These are phyloP conservation scores for Anoura caudifer DNA, from an alignment of 2,113 vertebrate genomes.

Conservation along the genomic window DNA sequence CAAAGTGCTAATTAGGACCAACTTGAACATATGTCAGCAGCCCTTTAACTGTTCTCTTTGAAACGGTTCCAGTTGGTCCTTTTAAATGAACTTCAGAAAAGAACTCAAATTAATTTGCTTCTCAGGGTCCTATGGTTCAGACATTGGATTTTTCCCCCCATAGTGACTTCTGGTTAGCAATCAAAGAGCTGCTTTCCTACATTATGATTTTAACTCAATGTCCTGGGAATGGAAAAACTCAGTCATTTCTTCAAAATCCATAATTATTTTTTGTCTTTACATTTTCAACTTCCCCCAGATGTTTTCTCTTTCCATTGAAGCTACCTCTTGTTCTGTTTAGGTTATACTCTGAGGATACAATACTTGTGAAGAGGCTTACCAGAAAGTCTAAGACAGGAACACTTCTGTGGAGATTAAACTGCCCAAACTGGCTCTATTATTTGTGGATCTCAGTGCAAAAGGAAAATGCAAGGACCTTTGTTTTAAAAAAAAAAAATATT, in stretches of 20 bases:
- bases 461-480: background rate
- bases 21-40: slow-evolving; percentile 62
- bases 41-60: slow-evolving; percentile 56
- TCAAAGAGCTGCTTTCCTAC: slow-evolving; percentile 62
- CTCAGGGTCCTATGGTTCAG: slow-evolving; percentile 53
- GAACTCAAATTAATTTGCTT: slow-evolving; percentile 69
- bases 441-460: background rate
- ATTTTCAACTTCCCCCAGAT: slow-evolving; percentile 25
- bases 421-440: background rate
- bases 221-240: slow-evolving; percentile 35
- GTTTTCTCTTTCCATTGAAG: background rate
- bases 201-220: slow-evolving; percentile 53
- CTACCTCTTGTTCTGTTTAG: background rate
- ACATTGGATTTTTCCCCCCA: slow-evolving; percentile 45
- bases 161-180: slow-evolving; percentile 56
- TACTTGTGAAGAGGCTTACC: background rate
- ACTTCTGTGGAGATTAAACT: background rate
- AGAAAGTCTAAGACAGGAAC: background rate
- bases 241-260: slow-evolving; percentile 40
- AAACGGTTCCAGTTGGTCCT: slow-evolving; percentile 62
- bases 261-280: slow-evolving; percentile 43
- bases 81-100: slow-evolving; percentile 69
- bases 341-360: background rate
- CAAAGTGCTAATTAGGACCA: slow-evolving; percentile 57
- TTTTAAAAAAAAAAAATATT: background rate